Evolutionary conservation across 2,888 invertebrate species (phyloP), one percentile per base, ranked within the genome.

Genomic region (Zeuzera pyrina): DNA sequence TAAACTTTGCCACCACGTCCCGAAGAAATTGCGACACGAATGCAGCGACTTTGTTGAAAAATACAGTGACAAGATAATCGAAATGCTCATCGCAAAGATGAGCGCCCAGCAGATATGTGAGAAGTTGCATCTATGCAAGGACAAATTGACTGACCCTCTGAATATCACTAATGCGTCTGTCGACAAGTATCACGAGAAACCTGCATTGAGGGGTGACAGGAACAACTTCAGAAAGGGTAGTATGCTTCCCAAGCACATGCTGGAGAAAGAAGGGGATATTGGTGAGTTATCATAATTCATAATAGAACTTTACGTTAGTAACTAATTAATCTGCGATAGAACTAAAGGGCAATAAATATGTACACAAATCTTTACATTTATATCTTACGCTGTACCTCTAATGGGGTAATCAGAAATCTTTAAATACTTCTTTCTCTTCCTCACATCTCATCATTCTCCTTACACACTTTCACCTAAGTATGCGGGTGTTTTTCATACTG

Each of bases 1-100:
- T 45, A 85, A 85, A 38, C 83, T 95, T 0, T 95, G 95, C 73
- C 60, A 52, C 3, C 87, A 89, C 53, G 76, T 95, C 15, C 89
- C 91, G 0, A 61, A 68, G 0, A 87, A 87, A 40, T 68, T 94
- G 6, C 79, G 74, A 12, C 60, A 69, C 0, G 88, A 93, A 64
- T 95, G 95, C 60, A 70, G 86, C 0, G 88, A 89, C 51, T 92
- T 95, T 47, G 91, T 95, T 1, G 84, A 91, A 43, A 85, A 87
- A 0, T 95, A 95, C 69, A 88, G 91, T 5, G 85, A 89, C 29
- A 89, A 92, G 56, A 73, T 95, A 14, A 76, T 94, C 5, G 91
- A 94, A 46, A 89, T 92, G 89, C 59, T 95, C 8, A 67, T 92
- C 2, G 89, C 91, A 10, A 90, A 95, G 55, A 86, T 94, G 48